Base-by-base conservation (phyloP, 2,888 invertebrate genomes). In the Ecdyonurus torrentis region DNA sequence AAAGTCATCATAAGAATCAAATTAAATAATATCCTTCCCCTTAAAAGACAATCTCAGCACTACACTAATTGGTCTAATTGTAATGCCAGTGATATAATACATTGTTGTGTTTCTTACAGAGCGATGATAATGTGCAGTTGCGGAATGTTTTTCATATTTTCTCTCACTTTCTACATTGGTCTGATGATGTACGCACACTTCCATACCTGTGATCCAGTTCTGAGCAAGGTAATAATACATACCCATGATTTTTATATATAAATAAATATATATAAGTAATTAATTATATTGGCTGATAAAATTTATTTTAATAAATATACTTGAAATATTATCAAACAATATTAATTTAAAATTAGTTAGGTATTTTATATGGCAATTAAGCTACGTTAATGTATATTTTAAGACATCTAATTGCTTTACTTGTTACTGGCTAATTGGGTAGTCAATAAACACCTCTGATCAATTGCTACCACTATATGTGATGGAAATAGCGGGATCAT, bases 391-490 rank as follows among this genome's bases (percentile, higher is more conserved):
- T 62, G 61, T 63, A 22, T 5, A n/a, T n/a, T n/a, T n/a, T n/a
- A n/a, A n/a, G n/a, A n/a, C n/a, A n/a, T n/a, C n/a, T n/a, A n/a
- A n/a, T n/a, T n/a, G n/a, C n/a, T n/a, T n/a, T n/a, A 5, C 25
- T n/a, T 23, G 23, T 2, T 7, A 58, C 23, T 3, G 15, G 18
- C 2, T 3, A 20, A 7, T 24, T 7, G 58, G 60, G 10, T 25
- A 69, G 69, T 52, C 69, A 66, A 87, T 91, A 64, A 78, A 77
- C 60, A 86, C 83, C 0, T 78, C 84, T 2, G 92, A 91, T 74
- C 87, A 95, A 73, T 78, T 96, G 55, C 80, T 96, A 65, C 96
- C 96, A 0, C 80, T 89, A 52, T 96, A 91, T 72, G 92, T 96
- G 24, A 90, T 96, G 78, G 84, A 86, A 65, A 83, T 85, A 65